Percentiles rank a stretch among this genome's conserved stretches.
These are phyloP conservation scores for Agrochola circellaris DNA, from an alignment of 2,888 invertebrate species.

Conservation along the genomic window DNA sequence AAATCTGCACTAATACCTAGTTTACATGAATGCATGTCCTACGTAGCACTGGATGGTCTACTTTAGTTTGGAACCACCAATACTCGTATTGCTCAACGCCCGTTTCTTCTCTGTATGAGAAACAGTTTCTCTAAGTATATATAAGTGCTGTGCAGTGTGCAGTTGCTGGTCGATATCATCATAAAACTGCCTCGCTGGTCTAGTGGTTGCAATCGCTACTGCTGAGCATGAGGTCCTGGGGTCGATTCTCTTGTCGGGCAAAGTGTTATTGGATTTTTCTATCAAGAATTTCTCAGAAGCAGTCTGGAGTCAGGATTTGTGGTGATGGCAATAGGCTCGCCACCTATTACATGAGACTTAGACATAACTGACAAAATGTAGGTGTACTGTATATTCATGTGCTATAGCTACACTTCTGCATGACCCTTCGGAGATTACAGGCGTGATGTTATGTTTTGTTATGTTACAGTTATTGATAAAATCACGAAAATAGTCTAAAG, in stretches of 20 bases:
- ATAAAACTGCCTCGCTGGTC: neutral
- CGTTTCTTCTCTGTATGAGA: neutral
- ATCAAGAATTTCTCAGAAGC: neutral
- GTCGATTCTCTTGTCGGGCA: neutral
- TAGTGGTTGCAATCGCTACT: neutral
- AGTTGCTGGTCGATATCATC: neutral
- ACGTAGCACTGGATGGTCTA: neutral
- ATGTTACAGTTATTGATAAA: neutral
- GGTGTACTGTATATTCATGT: no score
- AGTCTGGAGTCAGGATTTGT: neutral
- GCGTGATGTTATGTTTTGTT: neutral
- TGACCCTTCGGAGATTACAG: no score
- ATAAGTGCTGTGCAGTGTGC: neutral
- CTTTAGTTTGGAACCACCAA: neutral
- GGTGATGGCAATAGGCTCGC: neutral
- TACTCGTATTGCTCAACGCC: neutral
- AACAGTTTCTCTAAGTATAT: neutral
- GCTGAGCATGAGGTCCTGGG: neutral
- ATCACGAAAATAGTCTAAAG: neutral
- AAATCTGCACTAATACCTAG: neutral
- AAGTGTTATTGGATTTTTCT: neutral
- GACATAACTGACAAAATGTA: neutral
- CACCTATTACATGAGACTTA: neutral
- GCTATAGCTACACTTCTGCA: neutral
- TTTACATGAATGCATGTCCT: slow-evolving; percentile 5